Percentiles rank a stretch among this genome's conserved stretches.
phyloP scores from a whole-genome alignment of 2,113 vertebrate species.

The Cyanoderma ruficeps region DNA sequence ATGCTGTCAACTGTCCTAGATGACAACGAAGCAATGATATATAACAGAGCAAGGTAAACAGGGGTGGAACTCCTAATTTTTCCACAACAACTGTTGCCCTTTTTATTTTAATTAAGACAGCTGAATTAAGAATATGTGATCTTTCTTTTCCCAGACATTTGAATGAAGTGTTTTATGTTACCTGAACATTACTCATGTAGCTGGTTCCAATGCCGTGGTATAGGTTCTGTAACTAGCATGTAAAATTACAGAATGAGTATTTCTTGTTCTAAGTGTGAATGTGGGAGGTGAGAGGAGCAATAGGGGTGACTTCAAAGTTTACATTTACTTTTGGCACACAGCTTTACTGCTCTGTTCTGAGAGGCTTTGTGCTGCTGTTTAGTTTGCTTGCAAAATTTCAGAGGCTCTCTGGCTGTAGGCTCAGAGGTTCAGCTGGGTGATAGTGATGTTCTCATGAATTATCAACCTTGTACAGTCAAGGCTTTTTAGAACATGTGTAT shows the following conservation, averaged over 20 bases:
- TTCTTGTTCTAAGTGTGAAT: background rate
- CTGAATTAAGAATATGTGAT: background rate
- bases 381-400: background rate
- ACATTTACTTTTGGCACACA: background rate
- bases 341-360: background rate
- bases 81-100: background rate
- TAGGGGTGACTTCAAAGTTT: background rate
- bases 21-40: constrained; percentile 92
- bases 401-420: background rate
- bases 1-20: constrained; percentile 92
- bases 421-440: background rate
- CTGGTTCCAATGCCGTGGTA: background rate
- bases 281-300: background rate
- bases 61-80: background rate
- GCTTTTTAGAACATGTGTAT: background rate
- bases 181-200: background rate
- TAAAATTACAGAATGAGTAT: background rate
- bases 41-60: constrained; percentile 92
- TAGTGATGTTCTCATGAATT: background rate
- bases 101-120: background rate
- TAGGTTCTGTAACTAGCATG: background rate
- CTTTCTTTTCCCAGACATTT: background rate
- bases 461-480: background rate
- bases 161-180: background rate
- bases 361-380: background rate